phyloP scores from a whole-genome alignment of 2,113 vertebrate species.

The Callaeas wilsoni region DNA sequence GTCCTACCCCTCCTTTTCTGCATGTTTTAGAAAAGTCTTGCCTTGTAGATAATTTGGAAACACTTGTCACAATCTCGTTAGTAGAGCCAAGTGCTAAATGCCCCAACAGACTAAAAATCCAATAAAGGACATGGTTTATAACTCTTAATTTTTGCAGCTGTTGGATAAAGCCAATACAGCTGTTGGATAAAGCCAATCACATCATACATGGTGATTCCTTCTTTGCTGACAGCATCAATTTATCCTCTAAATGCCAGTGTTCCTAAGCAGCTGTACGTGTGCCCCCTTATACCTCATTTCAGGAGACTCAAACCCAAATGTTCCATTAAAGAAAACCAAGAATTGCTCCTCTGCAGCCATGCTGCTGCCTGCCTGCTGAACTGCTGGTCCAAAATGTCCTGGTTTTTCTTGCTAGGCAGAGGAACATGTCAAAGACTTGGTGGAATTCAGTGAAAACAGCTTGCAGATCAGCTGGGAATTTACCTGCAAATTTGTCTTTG shows the following conservation, averaged over 20 bases:
- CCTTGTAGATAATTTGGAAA: not conserved
- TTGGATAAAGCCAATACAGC: constrained; percentile 32
- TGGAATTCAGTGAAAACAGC: constrained; percentile 57
- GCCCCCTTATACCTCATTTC: not conserved
- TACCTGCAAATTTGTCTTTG: not conserved
- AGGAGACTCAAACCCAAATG: not conserved
- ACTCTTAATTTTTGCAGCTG: constrained; percentile 66
- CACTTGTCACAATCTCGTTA: not conserved
- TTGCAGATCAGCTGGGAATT: constrained; percentile 27
- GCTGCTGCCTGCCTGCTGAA: constrained; percentile 38
- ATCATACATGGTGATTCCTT: constrained; percentile 32
- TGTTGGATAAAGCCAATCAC: no score
- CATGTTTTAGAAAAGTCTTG: not conserved
- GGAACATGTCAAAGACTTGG: not conserved
- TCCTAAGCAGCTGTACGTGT: not conserved
- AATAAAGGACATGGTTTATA: not conserved
- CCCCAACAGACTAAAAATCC: not conserved
- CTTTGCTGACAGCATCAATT: constrained; percentile 24
- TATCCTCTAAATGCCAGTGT: not conserved
- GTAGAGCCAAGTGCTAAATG: not conserved
- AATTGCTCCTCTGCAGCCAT: not conserved
- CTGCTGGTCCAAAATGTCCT: not conserved
- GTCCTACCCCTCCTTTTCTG: not conserved
- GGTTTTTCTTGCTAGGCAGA: not conserved
- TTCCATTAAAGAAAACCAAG: not conserved